Conservation (phyloP, 2,888 invertebrate species). For the Tenthredo livida region DNA sequence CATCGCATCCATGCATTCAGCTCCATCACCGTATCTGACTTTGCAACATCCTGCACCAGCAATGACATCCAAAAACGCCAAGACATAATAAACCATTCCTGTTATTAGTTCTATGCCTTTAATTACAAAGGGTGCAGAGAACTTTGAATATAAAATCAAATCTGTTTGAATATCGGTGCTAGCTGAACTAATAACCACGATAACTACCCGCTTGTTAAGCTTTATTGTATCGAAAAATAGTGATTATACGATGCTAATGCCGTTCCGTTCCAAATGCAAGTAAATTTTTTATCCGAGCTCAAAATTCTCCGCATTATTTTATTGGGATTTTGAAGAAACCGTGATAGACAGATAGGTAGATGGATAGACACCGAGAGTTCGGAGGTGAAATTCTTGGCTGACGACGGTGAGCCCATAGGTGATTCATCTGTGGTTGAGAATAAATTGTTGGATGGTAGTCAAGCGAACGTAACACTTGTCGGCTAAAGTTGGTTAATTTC, state of each 20-base stretch:
- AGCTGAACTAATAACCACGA: slow-evolving; percentile 6
- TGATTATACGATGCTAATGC: background rate
- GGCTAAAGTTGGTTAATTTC: background rate
- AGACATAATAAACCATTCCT: slow-evolving; percentile 9
- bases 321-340: background rate
- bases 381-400: background rate
- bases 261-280: background rate
- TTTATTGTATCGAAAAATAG: background rate
- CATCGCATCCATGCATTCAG: background rate
- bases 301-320: background rate
- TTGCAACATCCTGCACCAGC: slow-evolving; percentile 6
- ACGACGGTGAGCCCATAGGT: slow-evolving; percentile 1
- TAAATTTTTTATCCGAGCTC: background rate
- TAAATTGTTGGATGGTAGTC: background rate
- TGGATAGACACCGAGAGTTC: background rate
- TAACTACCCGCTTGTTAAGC: background rate
- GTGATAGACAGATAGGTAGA: background rate
- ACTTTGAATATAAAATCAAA: background rate
- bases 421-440: background rate
- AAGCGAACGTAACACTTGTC: background rate
- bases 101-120: background rate
- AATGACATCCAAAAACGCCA: slow-evolving; percentile 13
- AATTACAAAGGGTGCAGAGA: slow-evolving; percentile 21
- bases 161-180: background rate
- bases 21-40: background rate